phyloP scores from a whole-genome alignment of 2,888 invertebrate species.

The Trachelus tabidus region DNA sequence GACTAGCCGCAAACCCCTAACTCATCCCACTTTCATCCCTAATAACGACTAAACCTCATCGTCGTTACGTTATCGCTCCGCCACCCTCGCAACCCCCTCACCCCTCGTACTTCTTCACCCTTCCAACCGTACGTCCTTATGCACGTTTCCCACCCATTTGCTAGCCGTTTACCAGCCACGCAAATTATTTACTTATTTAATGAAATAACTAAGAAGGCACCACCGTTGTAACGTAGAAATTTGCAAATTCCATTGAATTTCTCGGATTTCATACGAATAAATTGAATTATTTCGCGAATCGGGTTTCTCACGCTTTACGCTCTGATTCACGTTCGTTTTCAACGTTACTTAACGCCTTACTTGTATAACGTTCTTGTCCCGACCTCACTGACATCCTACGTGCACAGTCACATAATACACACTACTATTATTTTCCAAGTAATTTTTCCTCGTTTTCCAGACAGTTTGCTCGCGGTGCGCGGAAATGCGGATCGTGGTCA shows the following conservation, averaged over 20 bases:
- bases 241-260: background rate
- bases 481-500: conserved; percentile 55
- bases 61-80: background rate
- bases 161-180: background rate
- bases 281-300: background rate
- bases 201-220: background rate
- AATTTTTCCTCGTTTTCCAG: conserved; percentile 62
- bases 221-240: background rate
- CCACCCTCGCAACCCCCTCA: background rate
- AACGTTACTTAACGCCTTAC: conserved; percentile 18
- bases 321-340: conserved; percentile 16
- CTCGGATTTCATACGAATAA: background rate
- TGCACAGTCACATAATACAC: background rate
- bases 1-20: background rate
- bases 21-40: background rate
- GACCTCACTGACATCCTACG: background rate
- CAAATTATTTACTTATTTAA: background rate
- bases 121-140: background rate
- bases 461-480: conserved; percentile 50
- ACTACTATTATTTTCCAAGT: conserved; percentile 48
- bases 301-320: conserved; percentile 23
- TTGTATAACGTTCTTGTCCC: background rate
- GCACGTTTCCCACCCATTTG: background rate
- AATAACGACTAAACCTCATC: background rate
- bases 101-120: background rate